These are phyloP conservation scores for Embidobia sp. DNA, from an alignment of 2,888 invertebrate genomes.

Conservation along the genomic window DNA sequence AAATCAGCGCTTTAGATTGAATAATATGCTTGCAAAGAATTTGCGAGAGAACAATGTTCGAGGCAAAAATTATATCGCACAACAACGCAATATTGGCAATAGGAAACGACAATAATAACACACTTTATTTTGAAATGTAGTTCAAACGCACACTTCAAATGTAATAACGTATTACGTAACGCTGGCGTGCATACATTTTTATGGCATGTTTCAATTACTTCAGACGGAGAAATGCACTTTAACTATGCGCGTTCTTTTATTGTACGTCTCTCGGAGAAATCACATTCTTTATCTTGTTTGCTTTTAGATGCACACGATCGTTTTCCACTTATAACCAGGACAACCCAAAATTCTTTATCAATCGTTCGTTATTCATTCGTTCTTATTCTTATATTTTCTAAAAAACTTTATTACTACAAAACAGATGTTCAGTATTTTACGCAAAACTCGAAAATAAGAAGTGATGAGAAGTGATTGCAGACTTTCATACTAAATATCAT, in stretches of 20 bases:
- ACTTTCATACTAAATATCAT: no score
- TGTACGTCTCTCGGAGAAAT: not conserved
- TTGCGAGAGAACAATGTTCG: slow-evolving; percentile 4
- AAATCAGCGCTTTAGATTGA: not conserved
- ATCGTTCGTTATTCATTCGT: no score
- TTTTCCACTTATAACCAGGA: not conserved
- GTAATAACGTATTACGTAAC: slow-evolving; percentile 25
- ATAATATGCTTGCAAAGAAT: slow-evolving; percentile 8
- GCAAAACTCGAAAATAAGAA: no score
- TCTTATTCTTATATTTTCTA: no score
- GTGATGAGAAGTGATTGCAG: no score
- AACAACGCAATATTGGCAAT: slow-evolving; percentile 14
- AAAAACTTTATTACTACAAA: no score
- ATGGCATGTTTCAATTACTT: slow-evolving; percentile 34
- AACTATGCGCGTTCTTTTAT: not conserved
- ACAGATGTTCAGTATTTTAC: no score
- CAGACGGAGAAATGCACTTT: not conserved
- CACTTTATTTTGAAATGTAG: slow-evolving; percentile 34
- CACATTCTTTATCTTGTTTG: not conserved
- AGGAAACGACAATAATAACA: slow-evolving; percentile 18
- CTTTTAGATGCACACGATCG: not conserved
- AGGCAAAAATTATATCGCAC: slow-evolving; percentile 21
- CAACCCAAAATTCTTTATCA: no score
- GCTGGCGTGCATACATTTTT: slow-evolving; percentile 23
- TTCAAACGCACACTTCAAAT: slow-evolving; percentile 14